Percentiles rank a stretch among this genome's conserved stretches.
phyloP scores from a whole-genome alignment of 92 coral and sea anemone genomes.

The Metridium senile region DNA sequence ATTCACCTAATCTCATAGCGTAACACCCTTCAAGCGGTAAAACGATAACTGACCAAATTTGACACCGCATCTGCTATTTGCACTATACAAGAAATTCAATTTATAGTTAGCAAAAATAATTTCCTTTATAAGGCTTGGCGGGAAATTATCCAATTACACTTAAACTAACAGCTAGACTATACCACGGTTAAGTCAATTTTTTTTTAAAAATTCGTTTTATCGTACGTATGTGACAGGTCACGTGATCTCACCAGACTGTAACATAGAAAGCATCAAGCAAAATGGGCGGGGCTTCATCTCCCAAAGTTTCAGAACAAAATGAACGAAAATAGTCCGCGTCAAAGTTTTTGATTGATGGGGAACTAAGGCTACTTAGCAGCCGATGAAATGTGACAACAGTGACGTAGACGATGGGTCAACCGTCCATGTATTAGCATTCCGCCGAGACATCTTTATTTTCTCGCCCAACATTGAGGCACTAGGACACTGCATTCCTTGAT shows the following conservation, averaged over 20 bases:
- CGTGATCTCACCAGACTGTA: conserved; percentile 8
- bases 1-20: conserved; percentile 32
- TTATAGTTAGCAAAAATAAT: conserved; percentile 9
- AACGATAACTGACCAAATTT: conserved; percentile 9
- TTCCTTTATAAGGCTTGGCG: conserved; percentile 13
- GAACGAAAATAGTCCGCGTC: conserved; percentile 36
- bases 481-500: conserved; percentile 32
- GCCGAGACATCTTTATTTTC: conserved; percentile 49
- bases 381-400: conserved; percentile 32
- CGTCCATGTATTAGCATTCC: conserved; percentile 37
- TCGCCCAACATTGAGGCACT: conserved; percentile 35
- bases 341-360: conserved; percentile 36
- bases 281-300: conserved; percentile 12
- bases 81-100: conserved; percentile 4
- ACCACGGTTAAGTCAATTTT: no score
- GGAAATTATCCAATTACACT: conserved; percentile 23
- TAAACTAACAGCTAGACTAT: conserved; percentile 1
- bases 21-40: conserved; percentile 32
- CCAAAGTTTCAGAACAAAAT: conserved; percentile 41
- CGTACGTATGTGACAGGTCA: no score
- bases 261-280: neutral
- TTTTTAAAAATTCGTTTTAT: no score
- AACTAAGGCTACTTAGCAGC: neutral
- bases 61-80: conserved; percentile 16
- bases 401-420: conserved; percentile 13